Conservation (phyloP, 2,113 vertebrate genomes). For the Campylorhamphus procurvoides region DNA sequence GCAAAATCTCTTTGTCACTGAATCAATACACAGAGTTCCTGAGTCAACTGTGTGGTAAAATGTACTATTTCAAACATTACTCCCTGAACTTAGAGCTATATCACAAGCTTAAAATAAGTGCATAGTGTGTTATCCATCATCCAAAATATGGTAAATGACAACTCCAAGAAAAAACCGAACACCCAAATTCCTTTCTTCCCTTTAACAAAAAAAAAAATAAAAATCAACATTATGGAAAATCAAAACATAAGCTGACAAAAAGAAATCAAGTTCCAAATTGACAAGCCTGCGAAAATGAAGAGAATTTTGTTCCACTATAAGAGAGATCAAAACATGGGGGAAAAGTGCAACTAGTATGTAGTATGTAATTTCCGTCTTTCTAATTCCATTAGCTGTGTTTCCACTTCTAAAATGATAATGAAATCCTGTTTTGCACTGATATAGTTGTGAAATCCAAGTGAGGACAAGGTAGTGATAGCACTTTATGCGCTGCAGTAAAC, state of each 20-base stretch:
- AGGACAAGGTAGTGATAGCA: not conserved
- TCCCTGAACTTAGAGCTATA: not conserved
- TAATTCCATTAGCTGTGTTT: not conserved
- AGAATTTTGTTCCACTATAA: not conserved
- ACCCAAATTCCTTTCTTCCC: not conserved
- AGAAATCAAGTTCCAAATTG: not conserved
- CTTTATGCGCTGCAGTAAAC: not conserved
- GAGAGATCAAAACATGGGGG: fast-evolving
- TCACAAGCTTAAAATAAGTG: not conserved
- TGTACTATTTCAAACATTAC: not conserved
- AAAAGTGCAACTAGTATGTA: not conserved
- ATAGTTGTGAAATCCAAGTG: not conserved
- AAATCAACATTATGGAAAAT: not conserved
- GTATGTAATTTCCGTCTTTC: not conserved
- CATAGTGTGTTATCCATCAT: not conserved
- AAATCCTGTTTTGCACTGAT: not conserved
- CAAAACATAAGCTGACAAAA: not conserved
- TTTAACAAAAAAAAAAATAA: not conserved
- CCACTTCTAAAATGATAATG: not conserved
- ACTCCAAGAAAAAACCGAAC: fast-evolving
- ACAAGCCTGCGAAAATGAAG: not conserved
- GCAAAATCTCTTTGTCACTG: not conserved
- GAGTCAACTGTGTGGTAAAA: not conserved
- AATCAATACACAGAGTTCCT: not conserved
- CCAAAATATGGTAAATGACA: not conserved